These are phyloP conservation scores for Cyclargus thomasi DNA, from an alignment of 1,140 invertebrate species.

Conservation along the genomic window DNA sequence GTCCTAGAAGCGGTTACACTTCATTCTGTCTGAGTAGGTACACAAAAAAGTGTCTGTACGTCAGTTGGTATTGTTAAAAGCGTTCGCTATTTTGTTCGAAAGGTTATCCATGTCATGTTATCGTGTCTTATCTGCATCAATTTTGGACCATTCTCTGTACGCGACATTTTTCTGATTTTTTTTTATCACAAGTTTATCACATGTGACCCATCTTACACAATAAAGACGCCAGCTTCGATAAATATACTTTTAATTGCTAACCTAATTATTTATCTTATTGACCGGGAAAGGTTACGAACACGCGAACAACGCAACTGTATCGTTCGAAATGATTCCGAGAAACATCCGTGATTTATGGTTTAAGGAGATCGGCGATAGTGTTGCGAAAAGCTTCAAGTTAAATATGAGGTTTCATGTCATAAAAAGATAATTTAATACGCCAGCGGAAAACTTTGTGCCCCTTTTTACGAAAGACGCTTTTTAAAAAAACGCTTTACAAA, in stretches of 20 bases:
- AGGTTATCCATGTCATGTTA: slow-evolving; percentile 3
- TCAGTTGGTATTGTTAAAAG: not conserved
- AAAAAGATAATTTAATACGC: too few relatives aligned
- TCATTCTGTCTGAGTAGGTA: not conserved
- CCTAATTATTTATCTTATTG: slow-evolving; percentile 10
- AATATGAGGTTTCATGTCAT: too few relatives aligned
- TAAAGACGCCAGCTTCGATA: slow-evolving; percentile 9
- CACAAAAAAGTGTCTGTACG: not conserved
- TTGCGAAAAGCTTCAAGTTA: too few relatives aligned
- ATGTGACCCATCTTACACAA: slow-evolving; percentile 12
- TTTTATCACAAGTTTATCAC: slow-evolving; percentile 12
- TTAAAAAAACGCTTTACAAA: too few relatives aligned
- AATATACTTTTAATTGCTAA: slow-evolving; percentile 14
- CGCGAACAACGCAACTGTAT: not conserved
- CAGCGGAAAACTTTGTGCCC: too few relatives aligned
- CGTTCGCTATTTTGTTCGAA: not conserved
- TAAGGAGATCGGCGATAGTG: too few relatives aligned
- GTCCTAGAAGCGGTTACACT: not conserved
- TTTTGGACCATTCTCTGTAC: not conserved
- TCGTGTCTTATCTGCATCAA: not conserved
- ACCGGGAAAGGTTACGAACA: slow-evolving; percentile 5
- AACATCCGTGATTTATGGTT: too few relatives aligned
- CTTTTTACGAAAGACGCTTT: too few relatives aligned
- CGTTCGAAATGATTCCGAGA: too few relatives aligned
- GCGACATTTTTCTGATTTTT: slow-evolving; percentile 1